These are phyloP conservation scores for Actinopyga echinites DNA, from an alignment of 53 echinoderm and acorn worm genomes.

Conservation along the genomic window DNA sequence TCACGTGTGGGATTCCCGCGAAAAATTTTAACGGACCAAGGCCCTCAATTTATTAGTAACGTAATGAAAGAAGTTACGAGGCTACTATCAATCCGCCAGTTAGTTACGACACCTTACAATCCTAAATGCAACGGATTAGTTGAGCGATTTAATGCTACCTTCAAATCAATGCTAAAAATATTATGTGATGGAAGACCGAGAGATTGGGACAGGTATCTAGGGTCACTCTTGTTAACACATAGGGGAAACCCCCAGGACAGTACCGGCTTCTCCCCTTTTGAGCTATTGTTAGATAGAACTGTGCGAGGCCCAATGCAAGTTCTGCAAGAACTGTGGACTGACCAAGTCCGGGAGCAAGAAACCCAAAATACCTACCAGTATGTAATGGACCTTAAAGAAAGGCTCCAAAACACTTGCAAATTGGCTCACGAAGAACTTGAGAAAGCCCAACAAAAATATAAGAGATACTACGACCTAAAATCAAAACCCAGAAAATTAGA, in stretches of 20 bases:
- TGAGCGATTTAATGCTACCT: slow-evolving; percentile 11
- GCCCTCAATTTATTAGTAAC: slow-evolving; percentile 37
- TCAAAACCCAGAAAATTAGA: background rate
- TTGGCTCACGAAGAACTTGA: slow-evolving; percentile 3
- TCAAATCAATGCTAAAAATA: background rate
- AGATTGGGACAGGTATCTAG: slow-evolving; percentile 12
- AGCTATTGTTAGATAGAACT: slow-evolving; percentile 12
- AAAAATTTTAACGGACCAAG: slow-evolving; percentile 42
- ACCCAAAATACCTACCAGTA: slow-evolving; percentile 59
- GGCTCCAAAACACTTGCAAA: slow-evolving; percentile 47
- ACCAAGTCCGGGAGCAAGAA: slow-evolving; percentile 22
- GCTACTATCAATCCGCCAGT: slow-evolving; percentile 31
- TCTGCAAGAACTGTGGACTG: slow-evolving; percentile 52
- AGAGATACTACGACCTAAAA: background rate
- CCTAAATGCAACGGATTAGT: slow-evolving; percentile 58
- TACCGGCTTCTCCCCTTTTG: slow-evolving; percentile 1
- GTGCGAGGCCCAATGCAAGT: slow-evolving; percentile 50
- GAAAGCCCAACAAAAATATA: background rate
- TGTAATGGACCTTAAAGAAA: slow-evolving; percentile 50
- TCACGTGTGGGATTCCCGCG: slow-evolving; percentile 37
- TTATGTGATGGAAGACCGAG: slow-evolving; percentile 4
- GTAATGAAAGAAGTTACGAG: slow-evolving; percentile 44
- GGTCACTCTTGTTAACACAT: slow-evolving; percentile 1
- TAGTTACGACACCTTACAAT: slow-evolving; percentile 46
- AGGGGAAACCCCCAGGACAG: background rate